Conservation (phyloP, 92 coral and sea anemone species). For the Porites divaricata region DNA sequence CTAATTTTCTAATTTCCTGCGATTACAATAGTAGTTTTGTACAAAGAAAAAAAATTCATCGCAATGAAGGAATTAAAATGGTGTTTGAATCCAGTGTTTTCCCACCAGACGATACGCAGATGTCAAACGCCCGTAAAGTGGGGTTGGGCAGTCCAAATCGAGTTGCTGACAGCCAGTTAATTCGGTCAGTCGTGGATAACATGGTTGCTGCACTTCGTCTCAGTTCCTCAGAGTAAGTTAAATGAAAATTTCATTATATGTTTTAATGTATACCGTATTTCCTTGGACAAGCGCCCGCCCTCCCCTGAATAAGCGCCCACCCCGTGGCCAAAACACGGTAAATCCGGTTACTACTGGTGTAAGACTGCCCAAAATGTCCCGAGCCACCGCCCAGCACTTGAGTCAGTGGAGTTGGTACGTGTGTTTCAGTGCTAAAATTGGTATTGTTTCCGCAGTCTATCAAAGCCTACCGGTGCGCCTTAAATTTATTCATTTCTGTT, state of each 20-base stretch:
- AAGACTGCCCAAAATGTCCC: too few species aligned
- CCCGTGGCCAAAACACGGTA: too few species aligned
- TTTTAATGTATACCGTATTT: too few species aligned
- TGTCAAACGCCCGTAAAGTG: neutral
- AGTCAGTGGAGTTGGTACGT: too few species aligned
- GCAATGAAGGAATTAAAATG: neutral
- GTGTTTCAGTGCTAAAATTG: too few species aligned
- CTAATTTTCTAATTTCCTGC: neutral
- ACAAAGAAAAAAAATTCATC: neutral
- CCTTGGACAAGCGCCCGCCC: too few species aligned
- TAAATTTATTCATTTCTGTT: too few species aligned
- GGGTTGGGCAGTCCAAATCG: neutral
- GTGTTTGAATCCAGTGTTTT: conserved; percentile 6
- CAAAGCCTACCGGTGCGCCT: too few species aligned
- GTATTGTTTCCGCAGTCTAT: too few species aligned
- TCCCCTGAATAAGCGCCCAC: too few species aligned
- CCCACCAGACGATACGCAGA: conserved; percentile 9
- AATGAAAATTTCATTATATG: neutral
- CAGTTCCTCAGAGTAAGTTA: conserved; percentile 10
- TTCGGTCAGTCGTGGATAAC: neutral
- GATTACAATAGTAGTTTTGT: neutral
- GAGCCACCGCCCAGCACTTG: too few species aligned
- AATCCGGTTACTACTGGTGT: too few species aligned
- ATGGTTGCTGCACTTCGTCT: neutral
- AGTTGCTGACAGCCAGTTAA: neutral